Conservation (phyloP, 2,113 vertebrate genomes). For the Labeo rohita region DNA sequence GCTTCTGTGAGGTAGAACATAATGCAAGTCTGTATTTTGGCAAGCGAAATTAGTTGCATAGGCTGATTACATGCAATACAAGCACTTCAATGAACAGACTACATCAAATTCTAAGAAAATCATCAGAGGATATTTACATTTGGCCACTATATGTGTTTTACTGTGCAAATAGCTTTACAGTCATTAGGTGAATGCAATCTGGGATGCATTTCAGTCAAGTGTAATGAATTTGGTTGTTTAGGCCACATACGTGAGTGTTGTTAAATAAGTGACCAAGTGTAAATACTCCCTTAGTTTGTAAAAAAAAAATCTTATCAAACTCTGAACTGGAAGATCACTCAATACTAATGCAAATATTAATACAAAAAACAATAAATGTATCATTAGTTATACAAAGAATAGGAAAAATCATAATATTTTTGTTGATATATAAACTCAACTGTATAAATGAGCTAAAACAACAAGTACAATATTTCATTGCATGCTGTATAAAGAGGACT, state of each 20-base stretch:
- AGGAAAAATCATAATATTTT: background rate
- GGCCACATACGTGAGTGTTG: background rate
- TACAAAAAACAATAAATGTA: background rate
- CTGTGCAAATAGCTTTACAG: background rate
- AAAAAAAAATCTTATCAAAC: background rate
- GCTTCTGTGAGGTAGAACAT: constrained; percentile 15
- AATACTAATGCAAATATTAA: background rate
- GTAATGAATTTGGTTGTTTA: background rate
- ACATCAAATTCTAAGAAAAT: background rate
- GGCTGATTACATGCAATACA: constrained; percentile 10
- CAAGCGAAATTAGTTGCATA: background rate
- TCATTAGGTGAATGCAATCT: background rate
- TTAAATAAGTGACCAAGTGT: background rate
- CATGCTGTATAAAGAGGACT: background rate
- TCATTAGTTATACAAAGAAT: background rate
- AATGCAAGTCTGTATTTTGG: constrained; percentile 27
- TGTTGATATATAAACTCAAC: too few relatives aligned
- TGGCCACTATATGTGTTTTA: background rate
- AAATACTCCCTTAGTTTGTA: background rate
- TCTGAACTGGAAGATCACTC: background rate
- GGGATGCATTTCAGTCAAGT: background rate
- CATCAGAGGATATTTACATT: background rate
- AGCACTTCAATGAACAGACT: background rate
- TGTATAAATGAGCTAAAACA: background rate
- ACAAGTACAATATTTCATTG: background rate